Evolutionary conservation across 2,113 vertebrate species (phyloP).

Genomic region (Lethenteron camtschaticum): DNA sequence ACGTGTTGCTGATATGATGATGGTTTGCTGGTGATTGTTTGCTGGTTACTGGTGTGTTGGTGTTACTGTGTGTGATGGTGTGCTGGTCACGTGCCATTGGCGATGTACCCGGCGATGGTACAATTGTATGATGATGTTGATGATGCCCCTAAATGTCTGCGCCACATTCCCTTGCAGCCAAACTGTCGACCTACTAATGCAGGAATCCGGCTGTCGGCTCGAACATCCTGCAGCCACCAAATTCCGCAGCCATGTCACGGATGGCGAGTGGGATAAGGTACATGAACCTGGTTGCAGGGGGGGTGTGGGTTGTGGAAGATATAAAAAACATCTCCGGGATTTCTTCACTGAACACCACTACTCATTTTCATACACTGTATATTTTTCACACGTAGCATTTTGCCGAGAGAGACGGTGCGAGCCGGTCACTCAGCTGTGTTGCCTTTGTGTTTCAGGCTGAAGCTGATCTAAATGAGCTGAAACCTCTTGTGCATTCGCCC

Average conservation of each 20-base stretch:
- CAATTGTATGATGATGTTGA: too few relatives aligned
- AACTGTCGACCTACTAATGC: constrained; percentile 99
- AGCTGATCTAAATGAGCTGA: constrained; percentile 90
- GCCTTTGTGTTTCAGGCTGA: constrained; percentile 49
- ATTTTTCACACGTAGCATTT: too few relatives aligned
- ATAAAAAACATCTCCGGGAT: too few relatives aligned
- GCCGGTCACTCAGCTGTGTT: constrained; percentile 12
- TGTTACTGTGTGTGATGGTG: not conserved
- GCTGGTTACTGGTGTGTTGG: not conserved
- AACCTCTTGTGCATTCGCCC: constrained; percentile 88
- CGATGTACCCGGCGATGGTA: not conserved
- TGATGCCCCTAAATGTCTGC: too few relatives aligned
- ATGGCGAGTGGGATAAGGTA: constrained; percentile 99
- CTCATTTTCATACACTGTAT: too few relatives aligned
- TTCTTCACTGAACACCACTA: too few relatives aligned
- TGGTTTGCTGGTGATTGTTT: too few relatives aligned
- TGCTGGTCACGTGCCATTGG: constrained; percentile 3
- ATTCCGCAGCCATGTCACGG: constrained; percentile 99
- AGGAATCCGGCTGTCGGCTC: constrained; percentile 98
- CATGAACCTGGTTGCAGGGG: constrained; percentile 22
- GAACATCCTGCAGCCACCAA: constrained; percentile 95
- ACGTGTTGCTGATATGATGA: too few relatives aligned
- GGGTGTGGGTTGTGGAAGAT: too few relatives aligned
- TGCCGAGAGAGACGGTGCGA: too few relatives aligned
- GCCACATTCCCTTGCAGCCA: constrained; percentile 35